Percentiles rank a stretch among this genome's conserved stretches.
Evolutionary conservation across 2,113 vertebrate genomes (phyloP).

Genomic region (Antennarius striatus): DNA sequence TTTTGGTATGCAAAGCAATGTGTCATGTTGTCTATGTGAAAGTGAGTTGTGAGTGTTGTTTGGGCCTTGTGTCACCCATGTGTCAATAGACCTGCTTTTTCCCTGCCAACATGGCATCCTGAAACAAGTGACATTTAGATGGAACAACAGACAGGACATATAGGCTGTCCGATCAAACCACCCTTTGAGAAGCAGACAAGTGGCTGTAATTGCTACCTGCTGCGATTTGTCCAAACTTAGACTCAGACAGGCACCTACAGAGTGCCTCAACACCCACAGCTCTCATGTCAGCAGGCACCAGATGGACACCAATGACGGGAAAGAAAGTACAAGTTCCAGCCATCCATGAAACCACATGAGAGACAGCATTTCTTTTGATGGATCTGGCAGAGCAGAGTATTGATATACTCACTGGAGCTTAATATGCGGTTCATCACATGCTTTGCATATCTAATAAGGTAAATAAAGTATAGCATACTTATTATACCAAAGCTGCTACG

Average conservation of each 20-base stretch:
- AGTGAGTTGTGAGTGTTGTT: no score
- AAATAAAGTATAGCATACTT: slow-evolving; percentile 26
- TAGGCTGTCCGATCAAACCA: slow-evolving; percentile 25
- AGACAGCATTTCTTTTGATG: slow-evolving; percentile 27
- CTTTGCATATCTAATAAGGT: slow-evolving; percentile 56
- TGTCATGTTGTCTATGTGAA: no score
- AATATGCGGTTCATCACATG: slow-evolving; percentile 31
- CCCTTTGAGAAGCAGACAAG: slow-evolving; percentile 56
- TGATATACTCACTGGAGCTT: slow-evolving; percentile 22
- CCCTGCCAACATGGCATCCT: slow-evolving; percentile 1
- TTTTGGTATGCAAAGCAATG: no score
- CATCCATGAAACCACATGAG: slow-evolving; percentile 20
- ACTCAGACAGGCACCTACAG: slow-evolving; percentile 50
- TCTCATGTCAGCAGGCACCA: slow-evolving; percentile 43
- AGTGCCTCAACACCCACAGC: slow-evolving; percentile 41
- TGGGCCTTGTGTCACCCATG: no score
- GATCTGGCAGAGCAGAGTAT: slow-evolving; percentile 4
- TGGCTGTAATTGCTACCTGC: slow-evolving; percentile 50
- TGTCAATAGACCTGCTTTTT: no score
- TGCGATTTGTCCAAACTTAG: slow-evolving; percentile 44
- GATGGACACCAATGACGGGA: slow-evolving; percentile 46
- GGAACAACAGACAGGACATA: slow-evolving; percentile 20
- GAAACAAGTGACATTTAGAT: slow-evolving; percentile 54
- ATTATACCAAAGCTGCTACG: slow-evolving; percentile 25
- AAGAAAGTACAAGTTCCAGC: slow-evolving; percentile 28